Evolutionary conservation across 2,888 invertebrate species (phyloP).

Genomic region (Nesidiocoris tenuis): DNA sequence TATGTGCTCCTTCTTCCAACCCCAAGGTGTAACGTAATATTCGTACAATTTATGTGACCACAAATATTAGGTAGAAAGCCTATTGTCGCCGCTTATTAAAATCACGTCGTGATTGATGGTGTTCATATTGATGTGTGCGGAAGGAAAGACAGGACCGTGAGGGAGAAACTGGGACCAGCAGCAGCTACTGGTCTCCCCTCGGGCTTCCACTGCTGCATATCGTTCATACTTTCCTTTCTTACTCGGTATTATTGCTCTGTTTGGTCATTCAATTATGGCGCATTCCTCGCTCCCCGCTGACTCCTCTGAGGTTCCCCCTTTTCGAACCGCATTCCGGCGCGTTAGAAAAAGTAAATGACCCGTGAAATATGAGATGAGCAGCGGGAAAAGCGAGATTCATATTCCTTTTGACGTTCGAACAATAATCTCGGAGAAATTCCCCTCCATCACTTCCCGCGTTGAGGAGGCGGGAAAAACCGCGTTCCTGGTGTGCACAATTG

Average conservation of each 20-base stretch:
- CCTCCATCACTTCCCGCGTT: not conserved
- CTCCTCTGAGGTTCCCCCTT: not conserved
- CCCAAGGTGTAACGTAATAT: slow-evolving; percentile 44
- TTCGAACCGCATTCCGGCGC: slow-evolving; percentile 22
- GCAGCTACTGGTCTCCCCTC: not conserved
- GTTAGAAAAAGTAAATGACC: slow-evolving; percentile 18
- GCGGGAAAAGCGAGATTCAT: slow-evolving; percentile 13
- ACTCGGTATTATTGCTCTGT: slow-evolving; percentile 33
- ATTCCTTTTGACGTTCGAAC: slow-evolving; percentile 12
- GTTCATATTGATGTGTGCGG: slow-evolving; percentile 41
- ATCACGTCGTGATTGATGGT: slow-evolving; percentile 48
- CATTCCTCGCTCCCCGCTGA: slow-evolving; percentile 11
- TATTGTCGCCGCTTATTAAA: slow-evolving; percentile 48
- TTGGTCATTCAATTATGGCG: slow-evolving; percentile 35
- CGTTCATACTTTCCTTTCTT: not conserved
- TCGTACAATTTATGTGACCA: slow-evolving; percentile 48
- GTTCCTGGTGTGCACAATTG: not conserved
- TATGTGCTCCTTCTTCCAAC: slow-evolving; percentile 18
- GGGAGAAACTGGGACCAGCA: not conserved
- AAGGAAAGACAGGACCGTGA: no score
- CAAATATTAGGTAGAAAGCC: slow-evolving; percentile 47
- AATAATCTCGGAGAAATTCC: slow-evolving; percentile 1
- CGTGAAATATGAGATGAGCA: slow-evolving; percentile 25
- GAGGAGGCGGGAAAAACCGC: not conserved
- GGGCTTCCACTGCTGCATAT: not conserved